Base-by-base conservation (phyloP, 2,797 vertebrate genomes). In the Aplochiton taeniatus region DNA sequence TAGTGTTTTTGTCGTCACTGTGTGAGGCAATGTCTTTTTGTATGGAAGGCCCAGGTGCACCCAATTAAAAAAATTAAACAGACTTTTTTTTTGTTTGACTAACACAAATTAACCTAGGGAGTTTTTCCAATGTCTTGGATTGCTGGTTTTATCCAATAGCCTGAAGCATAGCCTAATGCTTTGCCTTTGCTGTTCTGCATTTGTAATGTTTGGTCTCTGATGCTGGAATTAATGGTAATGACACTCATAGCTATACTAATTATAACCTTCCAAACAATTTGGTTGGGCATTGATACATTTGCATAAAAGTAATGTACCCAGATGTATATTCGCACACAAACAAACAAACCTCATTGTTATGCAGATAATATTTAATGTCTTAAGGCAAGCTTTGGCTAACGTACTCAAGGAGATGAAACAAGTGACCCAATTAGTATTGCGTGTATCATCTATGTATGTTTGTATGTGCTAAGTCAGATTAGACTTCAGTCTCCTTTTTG, bases 401-500 rank as follows among this genome's bases (percentile, higher is more conserved):
- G 14, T 59, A n/a, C n/a, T 49, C 42, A 47, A 54, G 53, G 55
- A 58, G 18, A 59, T 70, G 49, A 59, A 63, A 45, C 16, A 41
- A 58, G 52, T 63, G 49, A 57, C 43, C 59, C 65, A 63, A 67
- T 68, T 66, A 53, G n/a, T 58, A 61, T 42, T 43, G 6, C 31
- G 63, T 58, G 48, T 58, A 58, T 13, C 31, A 51, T 19, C 17
- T 45, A 60, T 50, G 19, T 60, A 45, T 31, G 31, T 6, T 31
- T 31, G 42, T 56, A 43, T 43, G 50, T 54, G 57, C 51, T 66
- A 54, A 59, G 41, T 55, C 61, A 55, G 58, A 73, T 68, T 52
- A 67, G 60, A 59, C 59, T 66, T 65, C 61, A 65, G 54, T 51
- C 42, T n/a, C n/a, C n/a, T 44, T 18, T 66, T 72, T 59, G 74